Conservation (phyloP, 2,113 vertebrate species). For the Pterocles burchelli region DNA sequence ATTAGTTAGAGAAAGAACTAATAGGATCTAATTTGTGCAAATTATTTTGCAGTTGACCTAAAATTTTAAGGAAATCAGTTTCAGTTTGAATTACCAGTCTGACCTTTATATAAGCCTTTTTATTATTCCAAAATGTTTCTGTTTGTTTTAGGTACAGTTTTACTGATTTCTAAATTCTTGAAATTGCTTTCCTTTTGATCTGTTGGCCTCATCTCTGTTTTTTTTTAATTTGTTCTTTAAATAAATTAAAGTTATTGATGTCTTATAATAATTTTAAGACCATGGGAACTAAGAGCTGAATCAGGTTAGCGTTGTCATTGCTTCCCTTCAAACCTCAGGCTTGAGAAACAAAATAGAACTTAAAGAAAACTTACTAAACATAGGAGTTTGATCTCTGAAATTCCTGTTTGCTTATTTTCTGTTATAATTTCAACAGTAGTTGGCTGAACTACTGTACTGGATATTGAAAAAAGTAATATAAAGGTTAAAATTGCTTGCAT, state of each 20-base stretch:
- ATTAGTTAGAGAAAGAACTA: neutral
- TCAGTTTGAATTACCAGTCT: neutral
- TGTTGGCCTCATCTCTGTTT: neutral
- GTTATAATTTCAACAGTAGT: neutral
- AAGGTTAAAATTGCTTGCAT: conserved; percentile 66
- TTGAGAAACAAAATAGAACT: neutral
- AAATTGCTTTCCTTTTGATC: neutral
- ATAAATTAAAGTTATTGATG: neutral
- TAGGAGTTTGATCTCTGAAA: neutral
- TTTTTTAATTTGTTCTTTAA: neutral
- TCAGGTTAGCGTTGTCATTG: neutral
- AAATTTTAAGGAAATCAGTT: neutral
- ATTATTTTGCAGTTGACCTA: neutral
- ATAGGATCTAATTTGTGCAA: neutral
- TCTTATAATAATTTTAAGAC: neutral
- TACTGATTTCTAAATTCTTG: neutral
- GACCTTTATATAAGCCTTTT: neutral
- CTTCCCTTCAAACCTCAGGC: neutral
- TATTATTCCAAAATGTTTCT: neutral
- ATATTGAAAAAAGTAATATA: neutral
- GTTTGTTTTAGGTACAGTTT: neutral
- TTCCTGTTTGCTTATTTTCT: neutral
- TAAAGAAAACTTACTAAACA: neutral
- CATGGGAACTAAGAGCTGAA: neutral
- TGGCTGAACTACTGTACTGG: neutral